These are phyloP conservation scores for Gallinago solitaria DNA, from an alignment of 2,797 vertebrate species.

Conservation along the genomic window DNA sequence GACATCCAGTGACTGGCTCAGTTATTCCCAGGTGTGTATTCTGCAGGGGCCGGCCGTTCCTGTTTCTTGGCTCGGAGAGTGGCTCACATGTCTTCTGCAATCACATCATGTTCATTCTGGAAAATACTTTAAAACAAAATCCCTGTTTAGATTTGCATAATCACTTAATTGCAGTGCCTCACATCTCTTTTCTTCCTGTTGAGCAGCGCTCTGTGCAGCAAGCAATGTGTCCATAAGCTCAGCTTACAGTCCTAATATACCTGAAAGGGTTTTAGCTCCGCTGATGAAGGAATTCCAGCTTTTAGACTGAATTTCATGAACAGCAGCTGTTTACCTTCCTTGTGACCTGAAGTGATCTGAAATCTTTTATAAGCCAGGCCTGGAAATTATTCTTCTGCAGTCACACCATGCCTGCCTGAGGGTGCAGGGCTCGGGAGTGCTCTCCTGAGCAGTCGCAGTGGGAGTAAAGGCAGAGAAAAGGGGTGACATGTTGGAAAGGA, in stretches of 20 bases:
- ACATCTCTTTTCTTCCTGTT: conserved; percentile 18
- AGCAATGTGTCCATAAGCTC: background rate
- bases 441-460: background rate
- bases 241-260: background rate
- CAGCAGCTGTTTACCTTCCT: background rate
- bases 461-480: background rate
- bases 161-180: conserved; percentile 67
- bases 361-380: background rate
- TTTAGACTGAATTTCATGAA: background rate
- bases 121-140: conserved; percentile 68
- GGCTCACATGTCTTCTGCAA: conserved; percentile 13
- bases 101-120: conserved; percentile 34
- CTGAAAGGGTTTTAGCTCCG: background rate
- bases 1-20: conserved; percentile 80
- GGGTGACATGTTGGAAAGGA: background rate
- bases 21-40: conserved; percentile 70
- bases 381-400: background rate
- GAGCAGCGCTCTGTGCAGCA: conserved; percentile 4
- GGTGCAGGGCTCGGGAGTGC: background rate
- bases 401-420: background rate
- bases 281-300: background rate
- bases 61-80: background rate
- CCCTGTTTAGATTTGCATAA: conserved; percentile 70
- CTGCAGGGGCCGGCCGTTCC: background rate
- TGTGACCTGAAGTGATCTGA: background rate